Evolutionary conservation across 2,888 invertebrate species (phyloP), one percentile per base, ranked within the genome.

Genomic region (Agriotes lineatus): DNA sequence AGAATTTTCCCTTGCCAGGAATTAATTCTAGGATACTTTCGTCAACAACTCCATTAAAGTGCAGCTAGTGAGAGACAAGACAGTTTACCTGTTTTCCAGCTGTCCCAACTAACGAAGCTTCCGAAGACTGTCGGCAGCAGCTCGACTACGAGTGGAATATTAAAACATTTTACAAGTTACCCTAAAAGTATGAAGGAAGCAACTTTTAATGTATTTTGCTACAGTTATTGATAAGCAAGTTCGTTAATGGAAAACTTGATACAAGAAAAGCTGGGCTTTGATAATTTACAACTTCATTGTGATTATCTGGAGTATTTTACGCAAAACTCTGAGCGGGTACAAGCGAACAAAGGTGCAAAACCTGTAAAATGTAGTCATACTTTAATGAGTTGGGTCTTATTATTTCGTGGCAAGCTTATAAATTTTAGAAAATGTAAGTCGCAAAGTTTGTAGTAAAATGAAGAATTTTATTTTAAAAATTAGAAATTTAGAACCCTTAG

Each of bases 1-100:
- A n/a, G n/a, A 3, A 39, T n/a, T 12, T 12, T 39, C 12, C 12
- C 4, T 20, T 1, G n/a, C 10, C 12, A n/a, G 25, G 20, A 48
- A 48, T 25, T 48, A 48, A 48, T 14, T 14, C 6, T 42, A 42
- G 22, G 48, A 48, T 48, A 48, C 48, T 48, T 44, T 44, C 9
- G 2, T 1, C 18, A 4, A 19, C 2, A 48, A 48, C 48, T 25
- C 7, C 48, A 19, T 48, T 48, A 48, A 48, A 48, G 7, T 16
- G 2, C 16, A 25, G 7, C 25, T 25, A 25, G 25, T 5, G 25
- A 25, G 7, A 25, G 25, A 25, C 12, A 39, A 39, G 14, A 12
- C 14, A 39, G 14, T 12, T 25, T 39, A 12, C 2, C 14, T 39
- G 39, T 39, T 39, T 25, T 25, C 25, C 4, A 25, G 25, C 7